phyloP scores from a whole-genome alignment of 2,113 vertebrate genomes.

The Ornithorhynchus anatinus region DNA sequence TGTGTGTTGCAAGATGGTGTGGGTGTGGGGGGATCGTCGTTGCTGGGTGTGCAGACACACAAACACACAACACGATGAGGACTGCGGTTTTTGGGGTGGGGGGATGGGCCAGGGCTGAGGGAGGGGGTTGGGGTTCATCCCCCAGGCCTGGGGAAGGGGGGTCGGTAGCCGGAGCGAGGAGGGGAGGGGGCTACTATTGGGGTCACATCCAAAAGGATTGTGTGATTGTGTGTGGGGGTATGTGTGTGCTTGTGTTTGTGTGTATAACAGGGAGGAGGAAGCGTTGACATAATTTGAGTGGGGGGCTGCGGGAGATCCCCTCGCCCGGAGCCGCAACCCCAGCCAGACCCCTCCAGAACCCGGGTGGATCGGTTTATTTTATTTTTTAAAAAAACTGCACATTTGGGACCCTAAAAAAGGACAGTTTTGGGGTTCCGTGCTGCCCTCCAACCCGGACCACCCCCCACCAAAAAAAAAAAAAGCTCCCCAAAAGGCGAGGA shows the following conservation, averaged over 20 bases:
- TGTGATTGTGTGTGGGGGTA: background rate
- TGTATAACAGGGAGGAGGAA: no score
- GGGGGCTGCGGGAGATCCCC: no score
- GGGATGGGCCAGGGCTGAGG: background rate
- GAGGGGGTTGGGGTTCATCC: background rate
- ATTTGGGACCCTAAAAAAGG: background rate
- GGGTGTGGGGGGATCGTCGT: background rate
- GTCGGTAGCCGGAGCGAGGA: background rate
- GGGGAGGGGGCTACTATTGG: background rate
- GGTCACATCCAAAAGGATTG: background rate
- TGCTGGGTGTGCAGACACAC: background rate
- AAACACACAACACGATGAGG: background rate
- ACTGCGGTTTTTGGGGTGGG: background rate
- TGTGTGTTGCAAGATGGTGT: background rate
- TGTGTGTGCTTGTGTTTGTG: background rate
- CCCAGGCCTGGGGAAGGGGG: background rate
- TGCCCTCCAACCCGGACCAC: background rate
- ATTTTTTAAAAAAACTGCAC: background rate
- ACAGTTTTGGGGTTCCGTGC: conserved; percentile 2
- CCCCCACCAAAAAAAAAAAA: no score
- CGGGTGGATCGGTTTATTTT: no score
- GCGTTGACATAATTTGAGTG: no score
- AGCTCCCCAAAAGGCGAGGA: conserved; percentile 6
- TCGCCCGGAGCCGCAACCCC: no score
- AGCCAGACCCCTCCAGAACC: no score